phyloP scores from a whole-genome alignment of 2,888 invertebrate genomes.

The Omphaloscelis lunosa region DNA sequence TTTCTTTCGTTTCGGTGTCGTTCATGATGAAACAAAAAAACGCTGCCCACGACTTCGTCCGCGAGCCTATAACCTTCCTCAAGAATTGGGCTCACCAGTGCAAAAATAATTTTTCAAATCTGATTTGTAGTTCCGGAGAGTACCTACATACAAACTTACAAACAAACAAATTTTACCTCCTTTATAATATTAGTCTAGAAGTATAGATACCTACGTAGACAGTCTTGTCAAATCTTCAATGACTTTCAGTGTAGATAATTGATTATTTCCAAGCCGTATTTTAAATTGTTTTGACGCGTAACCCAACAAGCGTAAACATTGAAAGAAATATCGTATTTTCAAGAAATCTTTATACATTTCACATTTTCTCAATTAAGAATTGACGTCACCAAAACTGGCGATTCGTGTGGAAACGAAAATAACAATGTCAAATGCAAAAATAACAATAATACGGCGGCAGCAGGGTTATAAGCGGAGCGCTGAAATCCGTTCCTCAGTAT shows the following conservation, averaged over 20 bases:
- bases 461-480: conserved; percentile 43
- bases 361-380: conserved; percentile 53
- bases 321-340: conserved; percentile 42
- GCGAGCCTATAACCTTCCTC: too few species aligned
- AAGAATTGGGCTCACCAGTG: too few species aligned
- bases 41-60: too few species aligned
- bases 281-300: conserved; percentile 45
- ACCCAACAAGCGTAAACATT: conserved; percentile 47
- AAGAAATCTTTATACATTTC: conserved; percentile 40
- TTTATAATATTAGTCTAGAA: too few species aligned
- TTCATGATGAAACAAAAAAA: background rate
- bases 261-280: background rate
- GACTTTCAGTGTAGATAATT: background rate
- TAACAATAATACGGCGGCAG: conserved; percentile 57
- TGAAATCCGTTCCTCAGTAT: conserved; percentile 47
- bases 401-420: conserved; percentile 59
- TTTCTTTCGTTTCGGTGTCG: background rate
- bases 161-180: too few species aligned
- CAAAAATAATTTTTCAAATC: too few species aligned
- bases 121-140: too few species aligned
- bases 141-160: too few species aligned
- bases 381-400: conserved; percentile 62
- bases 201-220: background rate
- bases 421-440: conserved; percentile 65
- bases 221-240: background rate